Evolutionary conservation across 2,888 invertebrate genomes (phyloP).

Genomic region (Acrobasis repandana): DNA sequence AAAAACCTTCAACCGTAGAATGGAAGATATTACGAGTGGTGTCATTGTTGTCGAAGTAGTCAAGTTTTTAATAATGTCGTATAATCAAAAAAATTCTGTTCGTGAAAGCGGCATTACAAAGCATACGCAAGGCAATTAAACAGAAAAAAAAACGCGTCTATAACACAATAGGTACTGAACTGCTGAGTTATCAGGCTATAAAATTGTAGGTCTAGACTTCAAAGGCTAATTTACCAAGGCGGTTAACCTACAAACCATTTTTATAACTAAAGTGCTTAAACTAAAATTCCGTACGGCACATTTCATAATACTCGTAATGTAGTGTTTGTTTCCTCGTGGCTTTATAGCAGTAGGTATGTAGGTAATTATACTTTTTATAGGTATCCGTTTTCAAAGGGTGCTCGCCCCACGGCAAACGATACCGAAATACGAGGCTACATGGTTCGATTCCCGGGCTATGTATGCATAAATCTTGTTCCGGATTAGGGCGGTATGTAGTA

Average conservation of each 20-base stretch:
- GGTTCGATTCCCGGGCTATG: conserved; percentile 57
- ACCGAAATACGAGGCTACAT: conserved; percentile 67
- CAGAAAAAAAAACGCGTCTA: neutral
- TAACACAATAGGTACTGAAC: neutral
- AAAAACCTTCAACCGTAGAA: too few species aligned
- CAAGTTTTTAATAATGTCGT: too few species aligned
- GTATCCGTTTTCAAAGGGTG: conserved; percentile 45
- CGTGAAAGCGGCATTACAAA: too few species aligned
- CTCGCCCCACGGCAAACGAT: conserved; percentile 62
- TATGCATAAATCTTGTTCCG: conserved; percentile 63
- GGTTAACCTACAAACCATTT: conserved; percentile 14
- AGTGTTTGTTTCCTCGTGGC: conserved; percentile 9
- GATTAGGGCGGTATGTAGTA: conserved; percentile 58
- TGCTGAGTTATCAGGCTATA: conserved; percentile 14
- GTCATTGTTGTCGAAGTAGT: too few species aligned
- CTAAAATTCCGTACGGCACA: conserved; percentile 16
- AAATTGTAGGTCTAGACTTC: conserved; percentile 9
- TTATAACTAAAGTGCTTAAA: conserved; percentile 14
- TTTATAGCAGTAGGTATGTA: conserved; percentile 28
- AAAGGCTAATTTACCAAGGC: neutral
- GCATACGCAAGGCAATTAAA: too few species aligned
- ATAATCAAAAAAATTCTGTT: too few species aligned
- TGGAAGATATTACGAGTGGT: too few species aligned
- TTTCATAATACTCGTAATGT: conserved; percentile 9
- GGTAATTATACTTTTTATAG: conserved; percentile 43